Evolutionary conservation across 2,888 invertebrate species (phyloP).

Genomic region (Andrena chrysosceles): DNA sequence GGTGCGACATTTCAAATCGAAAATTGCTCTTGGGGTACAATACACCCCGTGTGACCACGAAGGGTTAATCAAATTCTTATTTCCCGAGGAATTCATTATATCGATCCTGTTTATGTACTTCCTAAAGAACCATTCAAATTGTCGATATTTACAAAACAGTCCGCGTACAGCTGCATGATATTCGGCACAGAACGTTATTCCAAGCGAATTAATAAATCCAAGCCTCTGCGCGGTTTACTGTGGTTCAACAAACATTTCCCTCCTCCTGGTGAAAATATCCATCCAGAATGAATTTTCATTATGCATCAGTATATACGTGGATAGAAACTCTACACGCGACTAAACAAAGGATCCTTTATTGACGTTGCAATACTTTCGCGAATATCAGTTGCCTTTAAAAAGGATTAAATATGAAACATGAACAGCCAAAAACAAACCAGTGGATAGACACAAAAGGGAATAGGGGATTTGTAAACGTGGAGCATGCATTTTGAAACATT

Average conservation of each 20-base stretch:
- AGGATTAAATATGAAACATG: background rate
- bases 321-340: background rate
- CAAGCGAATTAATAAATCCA: no score
- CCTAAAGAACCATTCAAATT: no score
- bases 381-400: background rate
- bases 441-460: background rate
- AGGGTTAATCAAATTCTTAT: no score
- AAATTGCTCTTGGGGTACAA: no score
- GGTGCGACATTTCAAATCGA: no score
- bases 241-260: background rate
- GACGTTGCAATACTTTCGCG: background rate
- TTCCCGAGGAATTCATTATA: no score
- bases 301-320: background rate
- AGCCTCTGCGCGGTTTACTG: background rate
- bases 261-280: background rate
- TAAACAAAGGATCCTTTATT: background rate
- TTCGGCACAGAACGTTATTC: no score
- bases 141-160: no score
- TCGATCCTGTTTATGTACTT: no score
- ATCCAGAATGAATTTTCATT: background rate
- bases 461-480: background rate
- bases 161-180: no score
- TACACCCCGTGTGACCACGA: no score
- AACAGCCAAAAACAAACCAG: background rate
- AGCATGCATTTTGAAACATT: background rate